Conservation (phyloP, 64 coral and sea anemone genomes). For the Acropora yongei region DNA sequence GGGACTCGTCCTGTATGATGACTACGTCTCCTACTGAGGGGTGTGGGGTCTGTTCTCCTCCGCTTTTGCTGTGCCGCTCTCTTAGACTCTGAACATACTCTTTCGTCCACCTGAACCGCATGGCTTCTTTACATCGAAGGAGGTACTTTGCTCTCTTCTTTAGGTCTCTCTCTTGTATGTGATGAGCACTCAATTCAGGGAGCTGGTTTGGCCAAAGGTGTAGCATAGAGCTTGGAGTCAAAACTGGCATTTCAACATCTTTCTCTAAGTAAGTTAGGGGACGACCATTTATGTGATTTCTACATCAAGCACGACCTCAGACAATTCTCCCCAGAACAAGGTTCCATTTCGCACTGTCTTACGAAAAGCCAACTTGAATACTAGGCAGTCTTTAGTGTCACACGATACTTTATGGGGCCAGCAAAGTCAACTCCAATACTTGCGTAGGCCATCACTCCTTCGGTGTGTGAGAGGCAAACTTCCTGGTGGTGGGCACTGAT, state of each 20-base stretch:
- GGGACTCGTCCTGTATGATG: constrained; percentile 8
- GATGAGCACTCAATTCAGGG: neutral
- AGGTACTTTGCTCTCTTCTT: constrained; percentile 44
- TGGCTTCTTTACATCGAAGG: constrained; percentile 22
- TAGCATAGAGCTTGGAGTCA: constrained; percentile 31
- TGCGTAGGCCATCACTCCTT: constrained; percentile 24
- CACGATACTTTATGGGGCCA: constrained; percentile 18
- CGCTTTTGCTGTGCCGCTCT: no score
- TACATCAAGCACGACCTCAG: constrained; percentile 56
- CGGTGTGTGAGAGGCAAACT: constrained; percentile 43
- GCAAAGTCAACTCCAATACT: constrained; percentile 20
- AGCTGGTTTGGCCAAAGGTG: no score
- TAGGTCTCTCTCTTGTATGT: neutral
- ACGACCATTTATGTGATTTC: constrained; percentile 40
- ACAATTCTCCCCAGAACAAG: neutral
- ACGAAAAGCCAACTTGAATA: constrained; percentile 16
- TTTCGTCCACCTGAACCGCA: constrained; percentile 27
- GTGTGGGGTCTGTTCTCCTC: no score
- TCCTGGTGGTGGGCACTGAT: constrained; percentile 30
- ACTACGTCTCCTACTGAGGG: no score
- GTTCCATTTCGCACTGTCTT: neutral
- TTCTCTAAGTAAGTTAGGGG: constrained; percentile 32
- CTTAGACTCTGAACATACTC: constrained; percentile 28
- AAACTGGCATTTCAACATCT: constrained; percentile 19
- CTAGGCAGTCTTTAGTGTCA: neutral